phyloP scores from a whole-genome alignment of 2,797 vertebrate genomes.

The Momotus momota region DNA sequence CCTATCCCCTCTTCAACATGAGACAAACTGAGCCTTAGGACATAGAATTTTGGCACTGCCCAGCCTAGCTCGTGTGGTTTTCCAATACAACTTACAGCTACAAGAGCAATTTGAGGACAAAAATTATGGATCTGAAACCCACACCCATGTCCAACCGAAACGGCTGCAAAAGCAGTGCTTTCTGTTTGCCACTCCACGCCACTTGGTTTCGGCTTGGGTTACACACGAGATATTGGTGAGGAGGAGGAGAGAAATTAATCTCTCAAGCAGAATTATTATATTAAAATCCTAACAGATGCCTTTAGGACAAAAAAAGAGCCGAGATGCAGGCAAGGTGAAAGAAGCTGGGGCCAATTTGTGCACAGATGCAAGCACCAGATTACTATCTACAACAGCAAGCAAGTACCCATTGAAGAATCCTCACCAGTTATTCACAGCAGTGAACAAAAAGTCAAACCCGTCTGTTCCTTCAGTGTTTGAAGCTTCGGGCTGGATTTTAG shows the following conservation, averaged over 20 bases:
- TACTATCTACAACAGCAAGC: conserved; percentile 25
- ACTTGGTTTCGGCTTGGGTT: neutral
- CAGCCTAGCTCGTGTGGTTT: neutral
- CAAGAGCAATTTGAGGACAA: neutral
- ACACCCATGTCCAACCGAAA: neutral
- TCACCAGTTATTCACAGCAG: neutral
- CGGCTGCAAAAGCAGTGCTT: neutral
- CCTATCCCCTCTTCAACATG: neutral
- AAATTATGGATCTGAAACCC: conserved; percentile 8
- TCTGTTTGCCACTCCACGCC: neutral
- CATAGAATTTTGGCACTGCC: neutral
- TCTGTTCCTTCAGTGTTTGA: rapidly evolving
- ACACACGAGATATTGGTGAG: neutral
- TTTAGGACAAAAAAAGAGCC: conserved; percentile 5
- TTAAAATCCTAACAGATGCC: conserved; percentile 42
- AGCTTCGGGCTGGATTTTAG: neutral
- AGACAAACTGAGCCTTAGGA: neutral
- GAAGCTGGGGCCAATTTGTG: neutral
- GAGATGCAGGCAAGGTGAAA: conserved; percentile 27
- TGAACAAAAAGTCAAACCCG: neutral
- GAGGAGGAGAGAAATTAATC: conserved; percentile 28
- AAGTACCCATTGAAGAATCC: conserved; percentile 8
- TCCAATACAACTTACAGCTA: neutral
- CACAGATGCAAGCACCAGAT: conserved; percentile 16
- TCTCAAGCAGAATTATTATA: conserved; percentile 19